phyloP scores from a whole-genome alignment of 2,888 invertebrate species.

The Dichetophora obliterata region DNA sequence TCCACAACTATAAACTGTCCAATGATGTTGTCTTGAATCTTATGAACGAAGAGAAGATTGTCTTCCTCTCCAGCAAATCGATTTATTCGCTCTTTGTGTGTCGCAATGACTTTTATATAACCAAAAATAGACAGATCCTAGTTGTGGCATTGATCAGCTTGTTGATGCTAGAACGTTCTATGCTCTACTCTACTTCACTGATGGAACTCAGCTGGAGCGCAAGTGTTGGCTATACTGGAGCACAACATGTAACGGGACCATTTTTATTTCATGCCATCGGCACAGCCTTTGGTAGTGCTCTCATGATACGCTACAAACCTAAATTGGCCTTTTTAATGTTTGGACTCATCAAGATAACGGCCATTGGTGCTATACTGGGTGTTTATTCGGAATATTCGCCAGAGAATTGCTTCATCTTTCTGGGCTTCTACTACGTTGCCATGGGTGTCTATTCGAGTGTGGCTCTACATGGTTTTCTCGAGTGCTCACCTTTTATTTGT shows the following conservation, averaged over 20 bases:
- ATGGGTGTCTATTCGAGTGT: conserved; percentile 60
- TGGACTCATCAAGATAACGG: conserved; percentile 60
- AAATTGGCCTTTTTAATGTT: conserved; percentile 60
- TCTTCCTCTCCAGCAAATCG: conserved; percentile 55
- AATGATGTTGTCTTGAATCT: conserved; percentile 61
- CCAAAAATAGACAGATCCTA: conserved; percentile 57
- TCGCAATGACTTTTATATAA: conserved; percentile 55
- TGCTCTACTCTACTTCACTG: conserved; percentile 56
- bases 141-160: conserved; percentile 47
- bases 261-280: conserved; percentile 56
- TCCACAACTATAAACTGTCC: conserved; percentile 59
- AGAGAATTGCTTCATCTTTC: conserved; percentile 58
- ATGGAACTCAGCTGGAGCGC: conserved; percentile 58
- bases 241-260: conserved; percentile 52
- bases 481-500: conserved; percentile 61
- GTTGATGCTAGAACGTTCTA: conserved; percentile 53
- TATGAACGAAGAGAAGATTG: conserved; percentile 59
- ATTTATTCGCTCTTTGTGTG: conserved; percentile 56
- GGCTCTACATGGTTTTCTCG: conserved; percentile 58
- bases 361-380: conserved; percentile 57
- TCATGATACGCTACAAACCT: conserved; percentile 57
- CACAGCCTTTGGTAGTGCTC: conserved; percentile 52
- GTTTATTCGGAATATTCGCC: conserved; percentile 57
- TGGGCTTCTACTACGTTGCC: conserved; percentile 58
- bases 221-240: conserved; percentile 50